Conservation (phyloP, 2,888 invertebrate species). For the Agonopterix heracliana region DNA sequence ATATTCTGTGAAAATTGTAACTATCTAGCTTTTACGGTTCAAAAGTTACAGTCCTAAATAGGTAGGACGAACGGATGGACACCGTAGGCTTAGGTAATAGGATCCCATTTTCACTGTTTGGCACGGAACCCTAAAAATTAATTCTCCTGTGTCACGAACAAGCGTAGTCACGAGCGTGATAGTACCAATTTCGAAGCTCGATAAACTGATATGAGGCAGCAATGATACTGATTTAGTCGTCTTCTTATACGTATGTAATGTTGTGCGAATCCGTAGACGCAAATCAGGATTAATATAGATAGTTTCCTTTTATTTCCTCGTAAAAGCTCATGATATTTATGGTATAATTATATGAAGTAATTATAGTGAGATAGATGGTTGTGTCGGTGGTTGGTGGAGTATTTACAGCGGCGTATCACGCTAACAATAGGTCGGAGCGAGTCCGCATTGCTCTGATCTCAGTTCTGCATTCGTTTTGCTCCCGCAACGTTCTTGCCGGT, state of each 20-base stretch:
- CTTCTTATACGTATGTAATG: slow-evolving; percentile 1
- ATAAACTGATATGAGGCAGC: slow-evolving; percentile 8
- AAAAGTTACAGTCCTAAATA: too few relatives aligned
- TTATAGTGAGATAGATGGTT: slow-evolving; percentile 49
- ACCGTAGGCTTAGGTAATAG: too few relatives aligned
- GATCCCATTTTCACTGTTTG: too few relatives aligned
- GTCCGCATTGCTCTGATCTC: slow-evolving; percentile 32
- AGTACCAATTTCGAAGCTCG: slow-evolving; percentile 16
- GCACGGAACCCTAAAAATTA: too few relatives aligned
- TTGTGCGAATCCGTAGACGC: slow-evolving; percentile 4
- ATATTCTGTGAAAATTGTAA: too few relatives aligned
- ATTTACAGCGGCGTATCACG: slow-evolving; percentile 61
- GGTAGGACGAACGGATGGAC: too few relatives aligned
- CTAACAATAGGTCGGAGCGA: slow-evolving; percentile 65
- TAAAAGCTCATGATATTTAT: slow-evolving; percentile 45
- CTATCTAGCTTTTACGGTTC: too few relatives aligned
- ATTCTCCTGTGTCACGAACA: slow-evolving; percentile 33
- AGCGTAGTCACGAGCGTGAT: slow-evolving; percentile 25
- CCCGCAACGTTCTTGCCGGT: slow-evolving; percentile 56
- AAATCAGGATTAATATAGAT: slow-evolving; percentile 26
- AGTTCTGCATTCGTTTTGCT: slow-evolving; percentile 51
- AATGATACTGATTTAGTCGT: slow-evolving; percentile 2
- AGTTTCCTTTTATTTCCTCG: slow-evolving; percentile 30
- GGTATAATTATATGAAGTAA: slow-evolving; percentile 54
- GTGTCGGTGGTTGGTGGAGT: slow-evolving; percentile 37